A percentile compares a stretch with the other conserved stretches of the same genome.
Conservation (phyloP, 1,140 invertebrate species). For the Tetragonula clypearis region DNA sequence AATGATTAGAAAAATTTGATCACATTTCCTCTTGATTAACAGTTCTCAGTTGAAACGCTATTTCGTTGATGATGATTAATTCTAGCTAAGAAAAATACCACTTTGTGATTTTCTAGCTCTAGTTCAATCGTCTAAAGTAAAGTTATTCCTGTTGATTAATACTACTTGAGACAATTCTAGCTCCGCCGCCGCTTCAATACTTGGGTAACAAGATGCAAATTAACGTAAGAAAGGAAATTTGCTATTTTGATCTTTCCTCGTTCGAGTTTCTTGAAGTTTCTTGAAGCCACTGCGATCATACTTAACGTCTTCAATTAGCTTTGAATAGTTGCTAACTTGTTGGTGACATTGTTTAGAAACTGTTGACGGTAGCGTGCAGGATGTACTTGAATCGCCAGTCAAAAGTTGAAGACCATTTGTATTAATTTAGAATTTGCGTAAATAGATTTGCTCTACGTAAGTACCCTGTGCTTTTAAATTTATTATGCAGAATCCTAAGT, state of each 20-base stretch:
- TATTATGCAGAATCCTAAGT: too few species aligned
- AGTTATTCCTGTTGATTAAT: neutral
- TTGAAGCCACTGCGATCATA: neutral
- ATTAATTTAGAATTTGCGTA: too few species aligned
- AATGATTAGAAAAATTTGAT: constrained; percentile 15
- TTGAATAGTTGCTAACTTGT: neutral
- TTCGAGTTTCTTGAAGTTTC: neutral
- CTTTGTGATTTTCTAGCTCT: constrained; percentile 5
- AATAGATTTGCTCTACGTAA: too few species aligned
- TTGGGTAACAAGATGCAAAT: neutral
- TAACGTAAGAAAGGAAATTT: neutral
- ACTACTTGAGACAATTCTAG: neutral
- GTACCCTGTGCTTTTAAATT: too few species aligned
- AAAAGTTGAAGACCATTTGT: too few species aligned
- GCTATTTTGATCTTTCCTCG: neutral
- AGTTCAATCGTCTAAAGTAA: constrained; percentile 13
- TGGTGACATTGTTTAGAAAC: neutral
- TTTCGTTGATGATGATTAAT: constrained; percentile 1
- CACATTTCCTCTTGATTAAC: neutral
- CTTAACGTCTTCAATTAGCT: neutral
- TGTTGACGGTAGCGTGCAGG: neutral
- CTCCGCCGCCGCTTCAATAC: neutral
- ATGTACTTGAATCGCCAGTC: too few species aligned
- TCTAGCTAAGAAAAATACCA: constrained; percentile 15
- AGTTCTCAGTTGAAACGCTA: neutral